Evolutionary conservation across 1,140 invertebrate genomes (phyloP), one percentile per base, ranked within the genome.

Genomic region (Drosophila burlai): DNA sequence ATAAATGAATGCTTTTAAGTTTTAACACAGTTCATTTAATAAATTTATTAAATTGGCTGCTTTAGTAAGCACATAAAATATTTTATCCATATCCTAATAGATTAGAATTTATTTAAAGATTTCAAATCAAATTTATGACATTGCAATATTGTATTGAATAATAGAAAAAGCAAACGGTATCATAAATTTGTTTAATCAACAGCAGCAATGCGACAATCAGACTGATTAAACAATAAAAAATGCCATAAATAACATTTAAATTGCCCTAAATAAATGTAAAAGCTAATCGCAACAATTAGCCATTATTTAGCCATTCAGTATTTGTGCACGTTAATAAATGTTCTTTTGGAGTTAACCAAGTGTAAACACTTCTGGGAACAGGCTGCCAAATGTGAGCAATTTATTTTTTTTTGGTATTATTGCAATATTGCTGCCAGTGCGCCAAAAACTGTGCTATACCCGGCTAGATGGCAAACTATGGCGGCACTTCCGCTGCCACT

Each of bases 401-500:
- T 66, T 67, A 55, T 73, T 58, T 52, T 38, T 60, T 73, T 58
- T 52, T 38, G 58, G 52, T 68, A 68, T 87, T 79, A 78, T 78
- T 77, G 77, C 84, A 84, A 90, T 87, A 87, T 90, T 83, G 85
- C 77, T 81, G 73, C 80, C 67, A 50, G 67, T 67, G 73, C 54
- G 43, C 84, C 76, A 64, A 77, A 89, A 87, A 89, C 84, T 77
- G 76, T 74, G 81, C 77, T 72, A 60, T 74, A 52, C 54, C 55
- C 16, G 45, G 68, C 69, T 74, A 74, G 71, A 77, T 81, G 85
- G 69, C 77, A 50, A 80, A 78, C 81, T 77, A 80, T 66, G 84
- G 83, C 73, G 84, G 84, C 84, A 87, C 81, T 89, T 87, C 83
- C 83, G 84, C 55, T 87, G 66, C 79, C 69, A 62, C 55, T 63